These are phyloP conservation scores for Terrapene triunguis DNA, from an alignment of 2,113 vertebrate species.

Conservation along the genomic window DNA sequence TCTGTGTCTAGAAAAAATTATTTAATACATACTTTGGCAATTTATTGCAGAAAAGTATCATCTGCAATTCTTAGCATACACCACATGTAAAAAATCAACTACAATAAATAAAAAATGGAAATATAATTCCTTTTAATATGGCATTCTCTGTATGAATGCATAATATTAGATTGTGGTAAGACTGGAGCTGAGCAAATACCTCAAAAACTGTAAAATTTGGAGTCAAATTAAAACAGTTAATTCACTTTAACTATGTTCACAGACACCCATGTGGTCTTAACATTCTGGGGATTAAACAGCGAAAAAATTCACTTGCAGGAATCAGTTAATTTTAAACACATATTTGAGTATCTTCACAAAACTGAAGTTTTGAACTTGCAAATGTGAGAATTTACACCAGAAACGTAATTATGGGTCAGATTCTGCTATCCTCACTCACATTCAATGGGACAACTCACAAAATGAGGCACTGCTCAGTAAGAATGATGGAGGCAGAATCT, in stretches of 20 bases:
- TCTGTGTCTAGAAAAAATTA: not conserved
- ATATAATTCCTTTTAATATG: not conserved
- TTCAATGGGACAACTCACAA: not conserved
- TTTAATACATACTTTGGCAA: not conserved
- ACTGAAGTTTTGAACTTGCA: not conserved
- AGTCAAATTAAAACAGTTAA: not conserved
- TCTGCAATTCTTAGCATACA: not conserved
- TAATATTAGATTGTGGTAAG: not conserved
- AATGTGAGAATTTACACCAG: not conserved
- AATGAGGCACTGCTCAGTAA: not conserved
- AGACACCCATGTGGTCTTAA: not conserved
- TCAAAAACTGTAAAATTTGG: not conserved
- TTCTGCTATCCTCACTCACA: not conserved
- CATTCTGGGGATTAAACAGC: not conserved
- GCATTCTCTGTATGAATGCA: not conserved
- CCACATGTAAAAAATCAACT: not conserved
- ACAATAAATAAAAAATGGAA: not conserved
- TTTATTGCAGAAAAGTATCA: not conserved
- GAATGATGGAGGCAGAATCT: rapidly evolving
- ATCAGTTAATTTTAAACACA: not conserved
- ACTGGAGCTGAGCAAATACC: not conserved
- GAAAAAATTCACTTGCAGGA: not conserved
- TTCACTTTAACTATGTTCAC: not conserved
- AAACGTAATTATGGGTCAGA: not conserved
- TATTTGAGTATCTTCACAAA: not conserved